Conservation (phyloP, 35 echinoderm and acorn worm species). For the Ptychodera flava region DNA sequence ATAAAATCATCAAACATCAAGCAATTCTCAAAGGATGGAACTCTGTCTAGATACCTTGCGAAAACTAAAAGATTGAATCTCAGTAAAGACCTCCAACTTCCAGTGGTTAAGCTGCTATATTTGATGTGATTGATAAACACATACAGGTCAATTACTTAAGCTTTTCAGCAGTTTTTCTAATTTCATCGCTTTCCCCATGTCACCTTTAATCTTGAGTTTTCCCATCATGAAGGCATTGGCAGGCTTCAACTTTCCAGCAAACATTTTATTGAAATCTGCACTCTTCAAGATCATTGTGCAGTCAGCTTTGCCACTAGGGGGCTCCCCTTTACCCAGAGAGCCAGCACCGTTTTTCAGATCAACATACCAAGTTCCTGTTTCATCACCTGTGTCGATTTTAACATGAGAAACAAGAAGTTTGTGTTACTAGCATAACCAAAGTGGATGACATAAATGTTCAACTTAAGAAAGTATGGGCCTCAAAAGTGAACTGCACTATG, state of each 20-base stretch:
- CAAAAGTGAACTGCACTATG: no score
- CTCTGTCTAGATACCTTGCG: no score
- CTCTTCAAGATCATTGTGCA: constrained; percentile 69
- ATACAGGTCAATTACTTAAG: no score
- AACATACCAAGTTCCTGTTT: constrained; percentile 56
- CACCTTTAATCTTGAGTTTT: constrained; percentile 96
- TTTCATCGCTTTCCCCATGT: constrained; percentile 95
- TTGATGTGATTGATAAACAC: no score
- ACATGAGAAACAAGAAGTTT: background rate
- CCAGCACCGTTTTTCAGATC: constrained; percentile 80
- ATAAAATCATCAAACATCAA: no score
- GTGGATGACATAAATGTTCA: background rate
- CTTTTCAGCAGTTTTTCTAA: constrained; percentile 82
- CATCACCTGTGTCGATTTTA: constrained; percentile 69
- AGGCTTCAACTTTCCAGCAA: constrained; percentile 78
- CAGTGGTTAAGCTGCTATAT: no score
- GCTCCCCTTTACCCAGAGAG: constrained; percentile 36
- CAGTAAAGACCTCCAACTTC: no score
- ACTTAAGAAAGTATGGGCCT: background rate
- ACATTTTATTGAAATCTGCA: constrained; percentile 89
- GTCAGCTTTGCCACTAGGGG: constrained; percentile 28
- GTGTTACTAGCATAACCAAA: background rate
- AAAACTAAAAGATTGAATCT: no score
- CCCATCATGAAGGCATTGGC: constrained; percentile 91
- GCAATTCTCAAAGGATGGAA: no score